These are phyloP conservation scores for Sphaerophoria rueppellii DNA, from an alignment of 2,888 invertebrate genomes.

Conservation along the genomic window DNA sequence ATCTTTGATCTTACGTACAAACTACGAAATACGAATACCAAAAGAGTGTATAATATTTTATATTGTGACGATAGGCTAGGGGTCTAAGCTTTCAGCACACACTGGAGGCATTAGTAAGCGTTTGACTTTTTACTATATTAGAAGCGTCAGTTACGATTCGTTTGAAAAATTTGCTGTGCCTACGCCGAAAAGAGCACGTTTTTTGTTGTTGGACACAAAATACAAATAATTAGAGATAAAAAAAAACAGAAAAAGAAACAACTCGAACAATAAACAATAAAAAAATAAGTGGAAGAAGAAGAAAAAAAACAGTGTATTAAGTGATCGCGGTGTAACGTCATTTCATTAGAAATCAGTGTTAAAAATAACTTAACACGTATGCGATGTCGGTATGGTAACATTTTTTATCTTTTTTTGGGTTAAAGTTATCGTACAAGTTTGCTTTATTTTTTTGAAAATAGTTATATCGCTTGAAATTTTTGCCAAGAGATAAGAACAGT, in stretches of 20 bases:
- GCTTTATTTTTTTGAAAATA: conserved; percentile 3
- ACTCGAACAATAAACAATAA: conserved; percentile 54
- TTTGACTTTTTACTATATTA: conserved; percentile 73
- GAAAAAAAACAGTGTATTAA: conserved; percentile 34
- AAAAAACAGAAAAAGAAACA: conserved; percentile 55
- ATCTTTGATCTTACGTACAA: conserved; percentile 38
- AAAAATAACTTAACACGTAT: conserved; percentile 80
- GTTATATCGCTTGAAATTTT: conserved; percentile 4
- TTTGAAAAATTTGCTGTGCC: conserved; percentile 18
- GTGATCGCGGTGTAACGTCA: conserved; percentile 77
- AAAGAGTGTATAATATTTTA: background rate
- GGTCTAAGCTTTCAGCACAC: conserved; percentile 64
- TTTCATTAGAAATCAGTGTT: conserved; percentile 78
- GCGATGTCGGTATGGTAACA: conserved; percentile 74
- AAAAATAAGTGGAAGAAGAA: background rate
- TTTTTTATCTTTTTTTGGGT: conserved; percentile 33
- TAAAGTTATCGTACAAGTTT: conserved; percentile 9
- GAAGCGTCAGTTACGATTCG: conserved; percentile 69
- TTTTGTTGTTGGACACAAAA: conserved; percentile 28
- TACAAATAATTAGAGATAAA: conserved; percentile 8
- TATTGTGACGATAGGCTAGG: conserved; percentile 48
- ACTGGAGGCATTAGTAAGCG: conserved; percentile 69
- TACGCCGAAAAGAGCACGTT: conserved; percentile 55
- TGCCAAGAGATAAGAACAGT: background rate
- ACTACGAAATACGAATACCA: conserved; percentile 5